Conservation (phyloP, 2,113 vertebrate genomes). For the Cettia cetti region DNA sequence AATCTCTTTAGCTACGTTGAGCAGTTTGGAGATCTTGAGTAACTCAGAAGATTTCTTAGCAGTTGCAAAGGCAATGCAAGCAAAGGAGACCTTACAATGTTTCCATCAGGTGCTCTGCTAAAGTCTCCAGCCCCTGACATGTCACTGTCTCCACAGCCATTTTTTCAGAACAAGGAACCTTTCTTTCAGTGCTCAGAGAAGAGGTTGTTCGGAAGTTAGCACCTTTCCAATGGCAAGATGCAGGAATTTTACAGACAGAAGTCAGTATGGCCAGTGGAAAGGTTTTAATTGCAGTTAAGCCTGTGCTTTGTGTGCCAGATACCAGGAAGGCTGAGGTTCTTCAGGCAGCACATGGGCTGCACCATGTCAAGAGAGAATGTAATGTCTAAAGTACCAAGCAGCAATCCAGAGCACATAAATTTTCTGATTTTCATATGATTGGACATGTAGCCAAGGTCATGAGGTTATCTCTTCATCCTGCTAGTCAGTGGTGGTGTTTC, state of each 20-base stretch:
- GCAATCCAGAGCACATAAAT: not conserved
- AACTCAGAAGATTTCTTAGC: not conserved
- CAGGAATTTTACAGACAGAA: not conserved
- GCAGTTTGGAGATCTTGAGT: not conserved
- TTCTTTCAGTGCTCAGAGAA: not conserved
- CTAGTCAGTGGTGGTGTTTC: not conserved
- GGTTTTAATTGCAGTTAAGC: not conserved
- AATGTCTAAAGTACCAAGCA: not conserved
- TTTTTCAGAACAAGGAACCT: not conserved
- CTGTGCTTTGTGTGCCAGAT: rapidly evolving
- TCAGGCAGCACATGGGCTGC: not conserved
- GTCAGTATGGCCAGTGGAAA: not conserved
- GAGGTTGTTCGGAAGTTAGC: rapidly evolving
- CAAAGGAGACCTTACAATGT: not conserved
- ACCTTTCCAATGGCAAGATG: not conserved
- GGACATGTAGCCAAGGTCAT: not conserved
- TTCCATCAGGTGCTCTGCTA: not conserved
- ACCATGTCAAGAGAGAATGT: not conserved
- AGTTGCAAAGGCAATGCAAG: not conserved
- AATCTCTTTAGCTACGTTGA: not conserved
- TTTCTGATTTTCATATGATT: not conserved
- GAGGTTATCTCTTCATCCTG: not conserved
- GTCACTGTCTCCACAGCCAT: too few species aligned
- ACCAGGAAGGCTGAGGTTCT: not conserved
- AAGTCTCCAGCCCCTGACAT: rapidly evolving